A percentile compares a stretch with the other conserved stretches of the same genome.
Evolutionary conservation across 2,113 vertebrate species (phyloP).

Genomic region (Rana temporaria): DNA sequence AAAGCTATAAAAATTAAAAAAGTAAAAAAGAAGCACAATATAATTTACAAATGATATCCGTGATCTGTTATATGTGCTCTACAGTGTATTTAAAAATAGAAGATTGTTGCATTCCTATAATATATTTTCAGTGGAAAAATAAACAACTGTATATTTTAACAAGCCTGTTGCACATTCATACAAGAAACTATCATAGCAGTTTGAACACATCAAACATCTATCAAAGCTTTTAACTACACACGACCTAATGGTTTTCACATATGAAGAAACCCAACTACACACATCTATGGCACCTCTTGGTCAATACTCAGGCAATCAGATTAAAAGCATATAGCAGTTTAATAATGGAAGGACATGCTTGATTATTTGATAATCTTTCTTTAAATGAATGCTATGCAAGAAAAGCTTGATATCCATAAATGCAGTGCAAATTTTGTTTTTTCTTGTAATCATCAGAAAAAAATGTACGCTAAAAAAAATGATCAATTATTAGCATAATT

Average conservation of each 20-base stretch:
- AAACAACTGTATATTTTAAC: conserved; percentile 74
- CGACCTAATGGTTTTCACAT: conserved; percentile 70
- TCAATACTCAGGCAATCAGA: conserved; percentile 74
- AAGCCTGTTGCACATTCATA: conserved; percentile 81
- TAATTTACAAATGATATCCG: no score
- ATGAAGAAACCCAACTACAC: conserved; percentile 71
- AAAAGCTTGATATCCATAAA: conserved; percentile 70
- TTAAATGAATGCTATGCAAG: conserved; percentile 65
- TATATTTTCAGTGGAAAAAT: conserved; percentile 72
- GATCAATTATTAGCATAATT: conserved; percentile 67
- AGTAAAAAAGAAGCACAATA: no score
- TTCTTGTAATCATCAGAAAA: conserved; percentile 41
- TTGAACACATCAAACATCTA: conserved; percentile 79
- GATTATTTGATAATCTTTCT: conserved; percentile 69
- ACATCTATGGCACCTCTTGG: conserved; percentile 72
- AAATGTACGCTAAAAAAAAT: conserved; percentile 61
- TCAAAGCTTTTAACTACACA: conserved; percentile 76
- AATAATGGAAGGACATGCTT: conserved; percentile 74
- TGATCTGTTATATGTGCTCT: no score
- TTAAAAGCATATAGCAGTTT: conserved; percentile 71
- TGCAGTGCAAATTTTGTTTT: conserved; percentile 71
- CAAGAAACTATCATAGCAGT: conserved; percentile 75
- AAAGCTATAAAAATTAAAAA: no score
- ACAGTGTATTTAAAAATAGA: conserved; percentile 40
- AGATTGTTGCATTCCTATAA: conserved; percentile 76